phyloP scores from a whole-genome alignment of 1,140 invertebrate species.

The Brachionus calyciflorus region DNA sequence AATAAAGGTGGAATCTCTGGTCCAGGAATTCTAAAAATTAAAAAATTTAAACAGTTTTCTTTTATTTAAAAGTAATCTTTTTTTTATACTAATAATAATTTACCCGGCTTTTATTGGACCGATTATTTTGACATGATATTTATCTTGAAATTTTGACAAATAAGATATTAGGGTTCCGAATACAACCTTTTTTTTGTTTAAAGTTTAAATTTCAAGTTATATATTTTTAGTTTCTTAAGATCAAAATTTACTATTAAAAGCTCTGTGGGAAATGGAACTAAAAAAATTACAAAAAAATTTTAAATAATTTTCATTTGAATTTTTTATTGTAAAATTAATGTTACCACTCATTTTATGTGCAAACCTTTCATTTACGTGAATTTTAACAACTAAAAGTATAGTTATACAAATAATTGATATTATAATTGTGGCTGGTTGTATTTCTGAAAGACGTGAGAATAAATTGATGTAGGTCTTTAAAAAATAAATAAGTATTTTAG shows the following conservation, averaged over 20 bases:
- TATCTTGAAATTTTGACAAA: conserved; percentile 4
- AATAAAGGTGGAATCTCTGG: conserved; percentile 5
- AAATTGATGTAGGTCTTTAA: conserved; percentile 7
- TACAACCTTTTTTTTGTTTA: conserved; percentile 46
- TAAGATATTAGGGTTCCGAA: conserved; percentile 47
- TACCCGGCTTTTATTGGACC: conserved; percentile 10
- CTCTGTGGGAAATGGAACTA: conserved; percentile 57
- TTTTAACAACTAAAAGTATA: conserved; percentile 56
- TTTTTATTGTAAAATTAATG: neutral
- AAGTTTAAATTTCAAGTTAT: neutral
- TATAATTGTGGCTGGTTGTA: conserved; percentile 49
- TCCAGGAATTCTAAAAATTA: conserved; percentile 8
- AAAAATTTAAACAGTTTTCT: too few species aligned
- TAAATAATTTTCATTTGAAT: neutral
- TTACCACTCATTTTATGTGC: conserved; percentile 50
- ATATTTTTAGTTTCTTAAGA: neutral
- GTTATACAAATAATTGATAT: conserved; percentile 54
- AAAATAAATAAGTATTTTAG: neutral
- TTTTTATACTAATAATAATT: neutral
- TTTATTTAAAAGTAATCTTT: neutral
- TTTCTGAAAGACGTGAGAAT: neutral
- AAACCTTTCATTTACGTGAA: conserved; percentile 55
- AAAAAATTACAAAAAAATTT: neutral
- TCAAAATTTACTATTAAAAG: conserved; percentile 56
- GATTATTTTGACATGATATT: conserved; percentile 19